These are phyloP conservation scores for Medauroidea extradentata DNA, from an alignment of 1,140 invertebrate genomes.

Conservation along the genomic window DNA sequence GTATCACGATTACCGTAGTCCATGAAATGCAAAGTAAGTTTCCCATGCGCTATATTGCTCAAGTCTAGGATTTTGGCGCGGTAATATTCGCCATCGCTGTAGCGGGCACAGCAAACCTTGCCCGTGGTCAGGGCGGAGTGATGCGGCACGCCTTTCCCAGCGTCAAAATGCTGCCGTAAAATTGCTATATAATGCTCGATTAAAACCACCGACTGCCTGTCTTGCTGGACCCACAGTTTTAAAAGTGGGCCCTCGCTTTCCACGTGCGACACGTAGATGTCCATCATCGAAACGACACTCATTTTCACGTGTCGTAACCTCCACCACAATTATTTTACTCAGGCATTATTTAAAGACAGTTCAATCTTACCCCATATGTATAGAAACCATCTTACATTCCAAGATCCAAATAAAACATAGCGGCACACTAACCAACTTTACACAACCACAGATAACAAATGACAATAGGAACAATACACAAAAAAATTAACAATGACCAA, in stretches of 20 bases:
- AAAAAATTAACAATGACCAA: no score
- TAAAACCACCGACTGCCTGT: constrained; percentile 49
- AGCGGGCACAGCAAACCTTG: constrained; percentile 58
- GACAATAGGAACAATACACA: no score
- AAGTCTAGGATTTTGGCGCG: constrained; percentile 52
- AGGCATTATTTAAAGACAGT: no score
- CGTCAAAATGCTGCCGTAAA: constrained; percentile 23
- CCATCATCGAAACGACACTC: neutral
- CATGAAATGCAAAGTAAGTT: constrained; percentile 58
- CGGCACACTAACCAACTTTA: no score
- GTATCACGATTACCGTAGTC: constrained; percentile 64
- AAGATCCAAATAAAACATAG: no score
- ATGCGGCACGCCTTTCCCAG: constrained; percentile 39
- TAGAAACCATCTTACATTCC: no score
- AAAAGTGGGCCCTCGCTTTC: constrained; percentile 59
- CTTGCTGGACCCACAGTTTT: constrained; percentile 61
- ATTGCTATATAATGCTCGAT: constrained; percentile 51
- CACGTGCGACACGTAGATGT: constrained; percentile 56
- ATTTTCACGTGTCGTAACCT: no score
- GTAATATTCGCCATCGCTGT: constrained; percentile 58
- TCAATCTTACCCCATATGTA: no score
- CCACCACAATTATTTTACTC: no score
- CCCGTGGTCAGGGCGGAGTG: constrained; percentile 44
- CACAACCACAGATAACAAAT: no score
- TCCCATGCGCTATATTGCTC: constrained; percentile 41